Evolutionary conservation across 2,797 vertebrate species (phyloP), one percentile per base, ranked within the genome.

Genomic region (Botia kubotai): DNA sequence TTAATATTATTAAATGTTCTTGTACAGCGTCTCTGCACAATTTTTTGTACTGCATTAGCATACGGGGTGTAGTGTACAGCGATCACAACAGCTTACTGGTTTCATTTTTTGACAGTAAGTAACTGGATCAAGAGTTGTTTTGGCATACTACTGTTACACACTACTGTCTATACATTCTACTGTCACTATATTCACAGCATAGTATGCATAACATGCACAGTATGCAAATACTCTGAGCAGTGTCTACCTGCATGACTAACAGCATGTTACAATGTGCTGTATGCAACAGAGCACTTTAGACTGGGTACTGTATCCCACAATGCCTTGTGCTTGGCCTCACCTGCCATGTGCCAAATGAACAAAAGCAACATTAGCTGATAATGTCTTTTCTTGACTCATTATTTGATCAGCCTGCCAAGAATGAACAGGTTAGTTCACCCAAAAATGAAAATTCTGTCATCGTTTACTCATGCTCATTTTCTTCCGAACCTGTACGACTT

Each of bases 1-100:
- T 21, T 39, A 63, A 43, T 76, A 33, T 52, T 73, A 79, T 80
- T 82, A 76, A 63, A 68, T 48, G 52, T 53, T 36, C 60, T 50
- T 57, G 80, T 65, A 21, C 50, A n/a, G 33, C 3, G 1, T 48
- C 48, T 72, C 39, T 16, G 43, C 33, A 33, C 48, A 50, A 43
- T 77, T 16, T 62, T n/a, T n/a, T 13, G 13, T 63, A 1, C 2
- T 63, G 60, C 81, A 72, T 69, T 77, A 69, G 53, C 16, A 1
- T n/a, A 10, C 21, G 12, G 14, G 23, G 6, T 63, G 19, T 5
- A 57, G 29, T 5, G 17, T 39, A 57, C 36, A 46, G 63, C 12
- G 19, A 11, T 58, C 19, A 58, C 19, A 23, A 11, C 58, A n/a
- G n/a, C 4, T 1, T 29, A 5, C 13, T 26, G 6, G 23, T 63